Evolutionary conservation across 2,888 invertebrate species (phyloP).

Genomic region (Stomorhina lunata): DNA sequence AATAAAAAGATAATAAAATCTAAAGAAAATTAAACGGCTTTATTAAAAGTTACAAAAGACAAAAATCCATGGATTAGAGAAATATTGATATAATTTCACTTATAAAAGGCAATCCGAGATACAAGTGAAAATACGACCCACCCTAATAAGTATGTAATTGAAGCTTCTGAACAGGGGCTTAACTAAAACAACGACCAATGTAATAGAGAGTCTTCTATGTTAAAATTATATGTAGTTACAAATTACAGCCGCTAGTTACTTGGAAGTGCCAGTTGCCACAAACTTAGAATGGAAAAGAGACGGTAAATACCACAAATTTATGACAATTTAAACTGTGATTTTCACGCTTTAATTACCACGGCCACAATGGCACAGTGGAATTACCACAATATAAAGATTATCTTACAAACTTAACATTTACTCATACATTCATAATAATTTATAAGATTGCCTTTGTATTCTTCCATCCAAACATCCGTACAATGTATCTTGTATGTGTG

Average conservation of each 20-base stretch:
- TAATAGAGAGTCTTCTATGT: background rate
- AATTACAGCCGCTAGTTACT: constrained; percentile 21
- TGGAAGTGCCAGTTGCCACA: constrained; percentile 17
- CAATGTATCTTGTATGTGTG: background rate
- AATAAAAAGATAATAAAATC: too few relatives aligned
- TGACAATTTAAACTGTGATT: constrained; percentile 77
- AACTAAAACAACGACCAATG: constrained; percentile 15
- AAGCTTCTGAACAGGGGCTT: constrained; percentile 1
- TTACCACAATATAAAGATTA: constrained; percentile 9
- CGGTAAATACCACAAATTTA: constrained; percentile 73
- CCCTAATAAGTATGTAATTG: too few relatives aligned
- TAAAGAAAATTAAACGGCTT: too few relatives aligned
- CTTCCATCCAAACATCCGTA: background rate
- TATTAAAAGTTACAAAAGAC: too few relatives aligned
- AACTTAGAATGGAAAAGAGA: constrained; percentile 16
- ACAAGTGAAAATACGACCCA: too few relatives aligned
- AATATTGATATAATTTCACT: too few relatives aligned
- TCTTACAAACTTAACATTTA: background rate
- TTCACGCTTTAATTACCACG: constrained; percentile 77
- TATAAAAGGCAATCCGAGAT: too few relatives aligned
- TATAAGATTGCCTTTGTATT: too few relatives aligned
- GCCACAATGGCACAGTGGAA: constrained; percentile 48
- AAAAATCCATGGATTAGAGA: too few relatives aligned
- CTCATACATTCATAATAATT: background rate
- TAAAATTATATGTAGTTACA: constrained; percentile 23